Evolutionary conservation across 1,140 invertebrate genomes (phyloP).

Genomic region (Belonocnema kinseyi): DNA sequence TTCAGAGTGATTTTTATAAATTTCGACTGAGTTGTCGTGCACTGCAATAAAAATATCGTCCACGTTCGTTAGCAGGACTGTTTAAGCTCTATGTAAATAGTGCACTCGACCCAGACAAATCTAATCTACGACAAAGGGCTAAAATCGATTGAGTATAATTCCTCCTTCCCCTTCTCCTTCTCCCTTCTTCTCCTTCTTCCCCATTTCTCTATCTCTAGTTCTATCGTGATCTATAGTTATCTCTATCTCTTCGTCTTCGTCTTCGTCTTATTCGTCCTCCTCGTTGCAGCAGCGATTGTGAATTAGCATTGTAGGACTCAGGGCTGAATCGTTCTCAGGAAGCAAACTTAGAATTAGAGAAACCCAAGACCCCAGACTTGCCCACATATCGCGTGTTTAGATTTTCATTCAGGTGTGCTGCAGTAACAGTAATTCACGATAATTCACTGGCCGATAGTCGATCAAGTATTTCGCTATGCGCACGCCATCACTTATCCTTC

Average conservation of each 20-base stretch:
- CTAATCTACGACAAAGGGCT: too few relatives aligned
- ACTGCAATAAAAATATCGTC: too few relatives aligned
- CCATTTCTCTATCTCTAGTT: too few relatives aligned
- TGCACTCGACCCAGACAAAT: too few relatives aligned
- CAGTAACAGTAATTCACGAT: constrained; percentile 29
- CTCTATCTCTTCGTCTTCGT: background rate
- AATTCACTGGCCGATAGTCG: constrained; percentile 29
- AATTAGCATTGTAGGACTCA: background rate
- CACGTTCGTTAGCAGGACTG: too few relatives aligned
- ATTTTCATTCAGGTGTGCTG: constrained; percentile 29
- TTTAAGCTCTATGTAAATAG: too few relatives aligned
- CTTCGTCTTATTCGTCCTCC: background rate
- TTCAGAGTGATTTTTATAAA: too few relatives aligned
- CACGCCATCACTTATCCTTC: constrained; percentile 14
- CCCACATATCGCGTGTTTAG: constrained; percentile 18
- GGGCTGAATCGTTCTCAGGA: background rate
- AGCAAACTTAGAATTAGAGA: background rate
- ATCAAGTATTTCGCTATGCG: constrained; percentile 23
- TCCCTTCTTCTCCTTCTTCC: too few relatives aligned
- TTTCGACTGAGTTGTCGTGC: too few relatives aligned
- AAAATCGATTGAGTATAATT: too few relatives aligned
- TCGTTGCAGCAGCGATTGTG: background rate
- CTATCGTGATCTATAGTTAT: too few relatives aligned
- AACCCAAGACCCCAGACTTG: constrained; percentile 6
- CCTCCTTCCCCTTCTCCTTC: too few relatives aligned